Evolutionary conservation across 1,140 invertebrate species (phyloP), one percentile per base, ranked within the genome.

Genomic region (Euschistus heros): DNA sequence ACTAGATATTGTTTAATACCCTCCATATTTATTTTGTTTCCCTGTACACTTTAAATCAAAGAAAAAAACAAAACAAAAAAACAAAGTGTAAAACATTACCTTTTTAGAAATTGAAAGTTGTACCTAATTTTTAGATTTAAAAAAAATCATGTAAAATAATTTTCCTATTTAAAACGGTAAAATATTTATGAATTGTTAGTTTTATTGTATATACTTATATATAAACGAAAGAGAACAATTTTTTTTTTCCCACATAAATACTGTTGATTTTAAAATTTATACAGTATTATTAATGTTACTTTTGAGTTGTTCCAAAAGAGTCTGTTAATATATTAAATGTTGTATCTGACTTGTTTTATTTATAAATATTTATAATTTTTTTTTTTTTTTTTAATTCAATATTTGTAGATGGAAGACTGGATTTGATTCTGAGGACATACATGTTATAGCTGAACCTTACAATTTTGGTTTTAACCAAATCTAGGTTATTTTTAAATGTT

Each of bases 311-410:
- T 50, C 5, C n/a, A 50, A 20, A 50, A 18, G 47, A 20, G 47
- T 20, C 22, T 50, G 47, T 50, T 50, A 50, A 22, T 50, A 18
- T 50, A 50, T 50, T 50, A 50, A 50, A 50, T 50, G 47, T 50
- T 50, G n/a, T 50, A 18, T 50, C 47, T 50, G n/a, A 50, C 5
- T 50, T 50, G 47, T 50, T 50, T 50, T 50, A 50, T 22, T 50
- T 22, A n/a, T 47, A 47, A 44, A 44, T 44, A 17, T 10, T 44
- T 17, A 44, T 17, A 44, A 17, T 44, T 44, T n/a, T 47, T 6
- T 5, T 47, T n/a, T 2, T 15, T 5, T n/a, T n/a, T 10, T 50
- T 22, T 6, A 22, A 22, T 50, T 50, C 33, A 10, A 30, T 30
- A 30, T 5, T 8, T 30, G 2, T 57, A 26, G 24, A 26, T 57